Conservation (phyloP, 2,113 vertebrate species). For the Otus sunia region DNA sequence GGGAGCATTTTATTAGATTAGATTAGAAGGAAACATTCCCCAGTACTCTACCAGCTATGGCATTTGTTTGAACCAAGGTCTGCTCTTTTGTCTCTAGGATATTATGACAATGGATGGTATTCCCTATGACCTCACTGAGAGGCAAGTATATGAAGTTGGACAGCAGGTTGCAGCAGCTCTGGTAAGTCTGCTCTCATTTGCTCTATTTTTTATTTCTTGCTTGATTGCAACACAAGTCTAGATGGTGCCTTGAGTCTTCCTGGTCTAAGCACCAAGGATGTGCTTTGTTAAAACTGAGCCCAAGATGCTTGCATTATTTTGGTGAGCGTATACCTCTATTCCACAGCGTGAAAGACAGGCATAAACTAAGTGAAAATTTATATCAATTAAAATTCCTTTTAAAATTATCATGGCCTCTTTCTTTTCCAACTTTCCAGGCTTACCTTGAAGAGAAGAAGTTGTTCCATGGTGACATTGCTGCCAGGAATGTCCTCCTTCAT, state of each 20-base stretch:
- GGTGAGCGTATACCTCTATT: background rate
- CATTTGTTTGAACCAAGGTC: background rate
- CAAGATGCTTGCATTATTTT: background rate
- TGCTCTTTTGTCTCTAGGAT: constrained; percentile 56
- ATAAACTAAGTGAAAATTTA: background rate
- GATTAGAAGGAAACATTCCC: background rate
- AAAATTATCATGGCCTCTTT: background rate
- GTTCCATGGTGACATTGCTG: constrained; percentile 87
- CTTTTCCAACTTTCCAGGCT: constrained; percentile 70
- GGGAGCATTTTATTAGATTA: background rate
- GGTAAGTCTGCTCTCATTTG: constrained; percentile 57
- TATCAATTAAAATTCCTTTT: background rate
- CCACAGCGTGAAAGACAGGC: background rate
- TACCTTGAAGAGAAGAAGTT: constrained; percentile 87
- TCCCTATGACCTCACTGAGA: constrained; percentile 77
- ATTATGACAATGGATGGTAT: constrained; percentile 67
- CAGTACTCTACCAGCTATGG: background rate
- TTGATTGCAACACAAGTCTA: background rate
- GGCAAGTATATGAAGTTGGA: constrained; percentile 75
- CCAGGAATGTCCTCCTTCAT: constrained; percentile 86
- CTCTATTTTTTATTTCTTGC: background rate
- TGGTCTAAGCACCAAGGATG: background rate
- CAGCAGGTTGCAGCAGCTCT: constrained; percentile 73
- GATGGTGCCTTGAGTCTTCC: background rate
- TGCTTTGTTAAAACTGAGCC: background rate